These are phyloP conservation scores for Dascyllus trimaculatus DNA, from an alignment of 2,113 vertebrate species.

Conservation along the genomic window DNA sequence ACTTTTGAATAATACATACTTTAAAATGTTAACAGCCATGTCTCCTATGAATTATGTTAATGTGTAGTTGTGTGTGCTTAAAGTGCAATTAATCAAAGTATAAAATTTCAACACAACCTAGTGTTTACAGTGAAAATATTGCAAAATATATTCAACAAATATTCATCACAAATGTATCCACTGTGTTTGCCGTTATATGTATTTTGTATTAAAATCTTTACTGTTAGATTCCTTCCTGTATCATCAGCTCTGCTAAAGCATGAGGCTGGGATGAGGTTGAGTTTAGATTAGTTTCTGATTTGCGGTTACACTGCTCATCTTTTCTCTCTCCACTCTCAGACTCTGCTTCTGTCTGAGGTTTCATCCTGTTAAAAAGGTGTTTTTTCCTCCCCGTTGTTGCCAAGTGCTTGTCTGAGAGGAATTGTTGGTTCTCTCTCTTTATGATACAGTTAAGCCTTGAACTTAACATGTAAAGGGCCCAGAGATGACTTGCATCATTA, in stretches of 20 bases:
- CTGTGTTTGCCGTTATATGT: no score
- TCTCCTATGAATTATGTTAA: not conserved
- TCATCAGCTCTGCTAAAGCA: no score
- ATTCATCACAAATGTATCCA: no score
- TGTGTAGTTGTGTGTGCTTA: not conserved
- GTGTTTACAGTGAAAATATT: no score
- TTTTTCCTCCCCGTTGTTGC: not conserved
- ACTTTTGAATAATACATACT: conserved; percentile 1
- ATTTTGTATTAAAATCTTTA: no score
- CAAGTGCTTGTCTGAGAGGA: not conserved
- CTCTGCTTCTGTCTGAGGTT: not conserved
- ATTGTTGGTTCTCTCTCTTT: not conserved
- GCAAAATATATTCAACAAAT: no score
- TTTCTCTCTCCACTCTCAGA: no score
- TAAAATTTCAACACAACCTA: not conserved
- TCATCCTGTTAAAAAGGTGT: not conserved
- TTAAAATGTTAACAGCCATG: not conserved
- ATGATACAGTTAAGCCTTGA: not conserved
- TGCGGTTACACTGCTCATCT: no score
- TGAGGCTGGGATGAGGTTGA: no score
- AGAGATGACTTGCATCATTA: not conserved
- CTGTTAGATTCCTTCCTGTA: no score
- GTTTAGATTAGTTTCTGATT: no score
- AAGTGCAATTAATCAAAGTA: not conserved
- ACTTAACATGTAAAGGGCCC: not conserved